Evolutionary conservation across 2,797 vertebrate species (phyloP).

Genomic region (Lutjanus campechanus): DNA sequence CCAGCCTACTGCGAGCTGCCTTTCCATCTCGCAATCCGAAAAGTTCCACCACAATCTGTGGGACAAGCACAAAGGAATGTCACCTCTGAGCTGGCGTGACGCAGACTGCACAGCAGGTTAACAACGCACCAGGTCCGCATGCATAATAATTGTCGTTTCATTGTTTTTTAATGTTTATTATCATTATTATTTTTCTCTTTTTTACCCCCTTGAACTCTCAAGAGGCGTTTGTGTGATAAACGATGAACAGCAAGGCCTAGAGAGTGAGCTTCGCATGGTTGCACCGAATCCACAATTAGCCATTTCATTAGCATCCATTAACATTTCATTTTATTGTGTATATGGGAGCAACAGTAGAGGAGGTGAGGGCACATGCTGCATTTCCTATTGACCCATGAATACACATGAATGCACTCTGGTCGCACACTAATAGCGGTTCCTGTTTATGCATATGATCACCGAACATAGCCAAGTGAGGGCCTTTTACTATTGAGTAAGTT

Average conservation of each 20-base stretch:
- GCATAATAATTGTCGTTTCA: constrained; percentile 66
- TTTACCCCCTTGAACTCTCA: constrained; percentile 49
- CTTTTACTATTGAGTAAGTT: constrained; percentile 31
- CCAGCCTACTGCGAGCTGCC: constrained; percentile 63
- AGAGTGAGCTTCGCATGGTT: constrained; percentile 73
- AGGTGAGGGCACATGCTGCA: constrained; percentile 71
- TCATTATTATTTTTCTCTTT: constrained; percentile 45
- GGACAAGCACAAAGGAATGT: constrained; percentile 70
- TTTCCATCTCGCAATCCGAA: constrained; percentile 63
- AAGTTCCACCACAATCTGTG: constrained; percentile 65
- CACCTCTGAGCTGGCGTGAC: constrained; percentile 70
- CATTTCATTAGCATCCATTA: constrained; percentile 88
- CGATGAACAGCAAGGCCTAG: constrained; percentile 70
- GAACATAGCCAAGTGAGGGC: constrained; percentile 39
- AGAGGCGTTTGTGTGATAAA: constrained; percentile 77
- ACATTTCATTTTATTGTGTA: constrained; percentile 84
- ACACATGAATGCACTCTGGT: constrained; percentile 64
- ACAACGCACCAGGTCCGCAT: constrained; percentile 25
- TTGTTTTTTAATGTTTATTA: constrained; percentile 74
- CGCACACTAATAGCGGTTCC: constrained; percentile 57
- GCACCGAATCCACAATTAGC: constrained; percentile 85
- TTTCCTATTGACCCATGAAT: constrained; percentile 80
- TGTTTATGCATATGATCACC: constrained; percentile 66
- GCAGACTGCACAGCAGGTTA: constrained; percentile 55
- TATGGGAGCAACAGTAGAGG: constrained; percentile 71